Conservation (phyloP, 2,888 invertebrate species). For the Cephus nigrinus region DNA sequence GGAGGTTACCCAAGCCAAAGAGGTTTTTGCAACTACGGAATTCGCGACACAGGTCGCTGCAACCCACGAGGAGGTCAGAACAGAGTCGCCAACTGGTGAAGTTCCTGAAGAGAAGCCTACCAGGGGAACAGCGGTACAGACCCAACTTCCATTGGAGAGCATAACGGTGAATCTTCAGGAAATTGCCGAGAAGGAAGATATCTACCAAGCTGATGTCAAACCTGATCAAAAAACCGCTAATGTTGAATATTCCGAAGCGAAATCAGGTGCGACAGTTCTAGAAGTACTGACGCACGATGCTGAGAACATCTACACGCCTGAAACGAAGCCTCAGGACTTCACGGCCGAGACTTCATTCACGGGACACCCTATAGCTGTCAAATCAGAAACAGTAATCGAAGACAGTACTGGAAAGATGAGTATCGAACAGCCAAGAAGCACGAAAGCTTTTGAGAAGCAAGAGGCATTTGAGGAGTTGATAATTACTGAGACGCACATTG, state of each 20-base stretch:
- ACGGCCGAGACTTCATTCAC: slow-evolving; percentile 61
- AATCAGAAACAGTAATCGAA: slow-evolving; percentile 66
- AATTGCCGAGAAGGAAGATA: slow-evolving; percentile 67
- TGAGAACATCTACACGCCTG: slow-evolving; percentile 49
- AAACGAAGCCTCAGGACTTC: slow-evolving; percentile 48
- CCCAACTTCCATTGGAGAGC: slow-evolving; percentile 56
- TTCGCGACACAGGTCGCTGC: slow-evolving; percentile 68
- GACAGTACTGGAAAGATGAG: slow-evolving; percentile 47
- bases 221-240: slow-evolving; percentile 65
- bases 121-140: slow-evolving; percentile 59
- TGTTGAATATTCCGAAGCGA: slow-evolving; percentile 59
- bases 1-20: slow-evolving; percentile 56
- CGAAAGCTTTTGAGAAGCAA: slow-evolving; percentile 65
- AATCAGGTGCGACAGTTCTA: slow-evolving; percentile 50
- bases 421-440: slow-evolving; percentile 44
- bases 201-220: slow-evolving; percentile 58
- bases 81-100: slow-evolving; percentile 64
- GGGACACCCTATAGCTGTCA: slow-evolving; percentile 66
- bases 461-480: slow-evolving; percentile 67
- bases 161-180: slow-evolving; percentile 61
- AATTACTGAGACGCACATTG: slow-evolving; percentile 65
- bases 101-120: slow-evolving; percentile 59
- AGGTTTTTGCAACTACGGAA: slow-evolving; percentile 65
- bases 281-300: slow-evolving; percentile 59
- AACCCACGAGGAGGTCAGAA: slow-evolving; percentile 66